Conservation (phyloP, 2,113 vertebrate genomes). For the Crotalus helleri region DNA sequence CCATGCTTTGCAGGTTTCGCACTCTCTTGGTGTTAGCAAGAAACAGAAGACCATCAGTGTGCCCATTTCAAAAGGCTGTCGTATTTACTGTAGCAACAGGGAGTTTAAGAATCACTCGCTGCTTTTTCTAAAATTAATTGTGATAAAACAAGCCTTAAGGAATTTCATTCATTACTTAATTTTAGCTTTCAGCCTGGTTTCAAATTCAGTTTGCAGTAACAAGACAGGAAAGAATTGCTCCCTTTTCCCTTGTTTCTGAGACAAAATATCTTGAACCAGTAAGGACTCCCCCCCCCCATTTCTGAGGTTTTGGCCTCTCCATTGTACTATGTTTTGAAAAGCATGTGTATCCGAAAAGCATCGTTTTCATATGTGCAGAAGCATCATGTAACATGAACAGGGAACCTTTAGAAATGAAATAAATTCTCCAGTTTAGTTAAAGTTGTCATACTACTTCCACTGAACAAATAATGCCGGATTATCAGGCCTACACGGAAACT, state of each 20-base stretch:
- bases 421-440: not conserved
- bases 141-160: slow-evolving; percentile 26
- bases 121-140: slow-evolving; percentile 4
- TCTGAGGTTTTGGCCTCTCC: not conserved
- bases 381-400: not conserved
- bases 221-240: not conserved
- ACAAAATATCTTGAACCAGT: not conserved
- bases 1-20: not conserved
- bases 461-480: not conserved
- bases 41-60: slow-evolving; percentile 41
- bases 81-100: slow-evolving; percentile 44
- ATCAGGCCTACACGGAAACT: not conserved
- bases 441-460: not conserved
- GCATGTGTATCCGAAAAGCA: fast-evolving
- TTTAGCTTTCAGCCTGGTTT: slow-evolving; percentile 24
- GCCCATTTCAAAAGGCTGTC: slow-evolving; percentile 41
- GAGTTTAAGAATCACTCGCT: not conserved
- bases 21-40: slow-evolving; percentile 30
- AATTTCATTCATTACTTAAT: slow-evolving; percentile 21
- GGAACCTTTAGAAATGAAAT: not conserved
- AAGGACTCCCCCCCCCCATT: not conserved
- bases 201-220: not conserved
- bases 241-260: not conserved
- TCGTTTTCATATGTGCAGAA: not conserved
- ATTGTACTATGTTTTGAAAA: not conserved